Base-by-base conservation (phyloP, 2,113 vertebrate genomes). In the Martes martes region DNA sequence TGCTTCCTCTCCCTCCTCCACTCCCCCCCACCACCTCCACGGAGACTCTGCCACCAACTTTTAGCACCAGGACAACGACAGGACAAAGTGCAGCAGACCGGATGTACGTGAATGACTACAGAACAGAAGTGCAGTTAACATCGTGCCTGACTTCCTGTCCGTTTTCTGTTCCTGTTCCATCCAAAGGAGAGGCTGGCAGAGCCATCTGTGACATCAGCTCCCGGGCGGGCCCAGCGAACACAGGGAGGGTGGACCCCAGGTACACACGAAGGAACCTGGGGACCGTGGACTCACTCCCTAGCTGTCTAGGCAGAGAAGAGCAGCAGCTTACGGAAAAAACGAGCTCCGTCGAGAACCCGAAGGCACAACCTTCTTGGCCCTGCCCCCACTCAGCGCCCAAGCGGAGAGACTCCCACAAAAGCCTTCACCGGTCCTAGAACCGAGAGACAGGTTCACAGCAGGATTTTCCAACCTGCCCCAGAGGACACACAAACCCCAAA, bases 391-490 rank as follows among this genome's bases (percentile, higher is more conserved):
- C 13, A 28, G 9, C 5, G 36, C 31, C 11, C 33, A n/a, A 6
- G 28, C 13, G 15, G 55, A 28, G 31, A n/a, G 2, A 28, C 10
- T 52, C 2, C 23, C 26, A 65, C 7, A 28, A 28, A n/a, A 31
- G 28, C 19, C 16, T 11, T 3, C 2, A 2, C 42, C 19, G 11
- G 33, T 15, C 31, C 16, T 5, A 16, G 55, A 23, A 39, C 24
- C 24, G 8, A 6, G 24, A 28, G 14, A 21, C 11, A 0, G 23
- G 7, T 15, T 28, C n/a, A 14, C 4, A 4, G 24, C 9, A 1
- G 8, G 26, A 26, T 33, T 42, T 39, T 45, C n/a, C 19, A n/a
- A 47, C 1, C 55, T 4, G 2, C 23, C 21, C 45, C 31, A 36
- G 2, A 31, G 67, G 52, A 61, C 24, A 59, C 39, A 6, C 61